Percentiles rank a stretch among this genome's conserved stretches.
Evolutionary conservation across 2,113 vertebrate species (phyloP).

Genomic region (Chamaea fasciata): DNA sequence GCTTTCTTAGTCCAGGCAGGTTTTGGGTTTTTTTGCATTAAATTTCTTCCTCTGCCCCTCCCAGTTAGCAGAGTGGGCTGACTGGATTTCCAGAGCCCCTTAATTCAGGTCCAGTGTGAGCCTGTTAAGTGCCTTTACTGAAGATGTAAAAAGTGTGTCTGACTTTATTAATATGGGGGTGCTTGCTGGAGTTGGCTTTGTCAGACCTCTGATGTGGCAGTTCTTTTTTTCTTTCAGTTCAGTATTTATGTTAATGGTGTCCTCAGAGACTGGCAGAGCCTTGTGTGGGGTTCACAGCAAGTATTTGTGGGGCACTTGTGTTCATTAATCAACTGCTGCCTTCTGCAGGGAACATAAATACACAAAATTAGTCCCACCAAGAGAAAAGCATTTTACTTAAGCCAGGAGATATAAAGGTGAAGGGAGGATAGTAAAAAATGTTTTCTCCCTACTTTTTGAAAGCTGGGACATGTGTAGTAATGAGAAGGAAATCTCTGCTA

Average conservation of each 20-base stretch:
- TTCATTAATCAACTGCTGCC: neutral
- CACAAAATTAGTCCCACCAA: neutral
- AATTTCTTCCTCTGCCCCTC: neutral
- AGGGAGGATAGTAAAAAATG: neutral
- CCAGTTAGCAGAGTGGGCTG: neutral
- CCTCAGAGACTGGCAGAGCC: neutral
- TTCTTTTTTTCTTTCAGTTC: neutral
- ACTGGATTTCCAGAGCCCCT: neutral
- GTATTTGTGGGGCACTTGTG: neutral
- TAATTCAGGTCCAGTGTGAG: neutral
- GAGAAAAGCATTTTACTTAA: neutral
- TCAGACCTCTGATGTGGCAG: neutral
- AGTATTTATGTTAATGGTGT: neutral
- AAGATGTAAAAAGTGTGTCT: neutral
- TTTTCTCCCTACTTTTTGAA: neutral
- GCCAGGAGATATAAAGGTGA: neutral
- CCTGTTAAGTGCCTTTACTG: slow-evolving; percentile 16
- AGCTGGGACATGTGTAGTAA: neutral
- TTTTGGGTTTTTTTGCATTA: neutral
- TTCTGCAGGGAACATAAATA: neutral
- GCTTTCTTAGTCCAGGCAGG: neutral
- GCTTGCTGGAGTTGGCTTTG: neutral
- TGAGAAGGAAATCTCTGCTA: neutral
- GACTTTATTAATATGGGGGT: neutral
- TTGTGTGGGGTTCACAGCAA: neutral